A percentile compares a stretch with the other conserved stretches of the same genome.
Conservation (phyloP, 2,888 invertebrate genomes). For the Machimus atricapillus region DNA sequence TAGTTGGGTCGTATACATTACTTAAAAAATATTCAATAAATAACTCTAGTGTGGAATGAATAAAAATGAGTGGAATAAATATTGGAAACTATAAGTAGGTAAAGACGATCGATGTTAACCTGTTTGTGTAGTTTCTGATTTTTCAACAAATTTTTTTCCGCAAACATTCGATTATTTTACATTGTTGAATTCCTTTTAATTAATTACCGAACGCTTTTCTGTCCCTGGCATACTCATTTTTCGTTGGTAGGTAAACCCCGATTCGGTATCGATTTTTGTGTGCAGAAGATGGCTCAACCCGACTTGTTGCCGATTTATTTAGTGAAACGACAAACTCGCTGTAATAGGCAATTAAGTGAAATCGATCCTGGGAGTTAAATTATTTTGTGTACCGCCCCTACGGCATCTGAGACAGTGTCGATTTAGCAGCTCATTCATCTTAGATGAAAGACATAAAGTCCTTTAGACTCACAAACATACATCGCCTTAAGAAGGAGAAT, state of each 20-base stretch:
- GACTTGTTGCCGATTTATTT: background rate
- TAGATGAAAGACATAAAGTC: background rate
- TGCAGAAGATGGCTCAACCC: background rate
- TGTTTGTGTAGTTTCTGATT: no score
- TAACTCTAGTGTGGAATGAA: no score
- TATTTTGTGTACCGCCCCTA: background rate
- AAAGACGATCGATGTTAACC: no score
- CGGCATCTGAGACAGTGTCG: background rate
- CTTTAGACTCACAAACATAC: background rate
- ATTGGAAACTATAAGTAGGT: no score
- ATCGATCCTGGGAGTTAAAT: background rate
- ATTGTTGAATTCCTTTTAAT: background rate
- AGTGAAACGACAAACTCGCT: background rate
- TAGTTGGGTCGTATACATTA: no score
- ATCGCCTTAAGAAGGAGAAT: background rate
- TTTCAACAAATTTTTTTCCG: no score
- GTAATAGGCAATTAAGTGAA: slow-evolving; percentile 18
- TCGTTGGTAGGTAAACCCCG: background rate
- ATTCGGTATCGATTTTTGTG: background rate
- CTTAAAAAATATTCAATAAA: no score
- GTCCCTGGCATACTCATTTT: background rate
- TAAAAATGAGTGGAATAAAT: no score
- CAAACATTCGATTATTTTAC: no score
- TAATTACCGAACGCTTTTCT: background rate
- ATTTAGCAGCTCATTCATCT: background rate